These are phyloP conservation scores for Cyphomyrus plagiostoma DNA, from an alignment of 2,113 vertebrate genomes.

Conservation along the genomic window DNA sequence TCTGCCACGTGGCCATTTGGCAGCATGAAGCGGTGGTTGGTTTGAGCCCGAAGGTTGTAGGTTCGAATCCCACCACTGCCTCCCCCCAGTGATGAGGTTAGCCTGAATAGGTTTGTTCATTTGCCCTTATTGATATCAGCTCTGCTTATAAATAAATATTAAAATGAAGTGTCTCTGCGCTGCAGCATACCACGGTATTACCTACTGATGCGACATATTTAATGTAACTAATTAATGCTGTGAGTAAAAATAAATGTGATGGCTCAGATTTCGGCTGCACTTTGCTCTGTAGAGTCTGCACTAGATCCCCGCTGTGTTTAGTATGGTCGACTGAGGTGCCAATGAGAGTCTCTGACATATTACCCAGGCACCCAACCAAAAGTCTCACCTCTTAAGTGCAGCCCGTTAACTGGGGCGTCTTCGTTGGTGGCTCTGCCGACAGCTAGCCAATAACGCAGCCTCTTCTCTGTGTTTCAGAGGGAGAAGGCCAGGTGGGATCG, in stretches of 20 bases:
- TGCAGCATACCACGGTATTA: not conserved
- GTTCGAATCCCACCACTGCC: not conserved
- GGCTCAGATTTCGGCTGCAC: not conserved
- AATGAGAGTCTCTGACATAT: not conserved
- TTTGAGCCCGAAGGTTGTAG: not conserved
- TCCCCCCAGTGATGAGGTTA: not conserved
- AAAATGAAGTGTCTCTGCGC: not conserved
- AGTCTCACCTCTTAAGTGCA: not conserved
- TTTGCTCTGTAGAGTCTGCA: constrained; percentile 16
- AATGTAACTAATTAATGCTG: not conserved
- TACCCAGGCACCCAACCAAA: not conserved
- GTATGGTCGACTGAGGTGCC: not conserved
- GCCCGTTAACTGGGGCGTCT: not conserved
- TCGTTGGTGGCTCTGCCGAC: not conserved
- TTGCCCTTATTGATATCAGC: not conserved
- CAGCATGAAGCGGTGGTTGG: not conserved
- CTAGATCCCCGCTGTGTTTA: not conserved
- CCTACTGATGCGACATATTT: not conserved
- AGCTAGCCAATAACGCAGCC: constrained; percentile 43
- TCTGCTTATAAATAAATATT: not conserved
- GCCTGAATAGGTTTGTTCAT: not conserved
- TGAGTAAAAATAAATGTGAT: not conserved
- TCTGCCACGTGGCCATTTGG: not conserved
- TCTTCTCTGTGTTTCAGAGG: constrained; percentile 40
- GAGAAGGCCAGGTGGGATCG: constrained; percentile 28